Evolutionary conservation across 1,140 invertebrate species (phyloP).

Genomic region (Hylaeus volcanicus): DNA sequence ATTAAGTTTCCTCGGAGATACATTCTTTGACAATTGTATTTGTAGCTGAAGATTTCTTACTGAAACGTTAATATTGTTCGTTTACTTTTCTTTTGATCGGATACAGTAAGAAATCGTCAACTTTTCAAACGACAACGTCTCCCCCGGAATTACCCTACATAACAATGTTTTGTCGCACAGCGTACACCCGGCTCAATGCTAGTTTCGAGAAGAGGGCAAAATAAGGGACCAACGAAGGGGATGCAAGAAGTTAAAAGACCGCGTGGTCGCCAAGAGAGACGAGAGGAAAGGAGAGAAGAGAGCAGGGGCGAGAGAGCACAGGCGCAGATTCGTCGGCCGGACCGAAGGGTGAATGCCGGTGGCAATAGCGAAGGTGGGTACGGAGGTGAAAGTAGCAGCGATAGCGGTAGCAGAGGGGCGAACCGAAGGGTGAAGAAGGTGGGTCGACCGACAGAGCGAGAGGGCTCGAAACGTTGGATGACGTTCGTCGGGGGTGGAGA

Average conservation of each 20-base stretch:
- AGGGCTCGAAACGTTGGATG: slow-evolving; percentile 72
- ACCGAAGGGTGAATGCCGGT: slow-evolving; percentile 46
- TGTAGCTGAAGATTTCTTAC: no score
- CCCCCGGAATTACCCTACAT: no score
- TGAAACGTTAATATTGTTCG: no score
- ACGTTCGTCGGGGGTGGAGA: slow-evolving; percentile 68
- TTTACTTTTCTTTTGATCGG: no score
- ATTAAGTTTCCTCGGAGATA: no score
- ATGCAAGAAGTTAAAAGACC: background rate
- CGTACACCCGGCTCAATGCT: no score
- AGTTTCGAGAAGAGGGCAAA: background rate
- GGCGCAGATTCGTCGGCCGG: slow-evolving; percentile 15
- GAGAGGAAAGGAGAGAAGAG: background rate
- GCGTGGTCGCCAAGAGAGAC: background rate
- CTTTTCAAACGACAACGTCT: no score
- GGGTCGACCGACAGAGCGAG: slow-evolving; percentile 47
- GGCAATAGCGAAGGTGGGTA: slow-evolving; percentile 44
- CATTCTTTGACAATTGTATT: no score
- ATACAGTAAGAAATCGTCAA: no score
- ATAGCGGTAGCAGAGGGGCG: slow-evolving; percentile 15
- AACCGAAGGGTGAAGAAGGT: slow-evolving; percentile 44
- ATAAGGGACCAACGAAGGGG: background rate
- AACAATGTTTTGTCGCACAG: no score
- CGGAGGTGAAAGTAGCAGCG: slow-evolving; percentile 50
- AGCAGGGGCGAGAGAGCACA: slow-evolving; percentile 5